Conservation (phyloP, 2,888 invertebrate species). For the Buathra laborator region DNA sequence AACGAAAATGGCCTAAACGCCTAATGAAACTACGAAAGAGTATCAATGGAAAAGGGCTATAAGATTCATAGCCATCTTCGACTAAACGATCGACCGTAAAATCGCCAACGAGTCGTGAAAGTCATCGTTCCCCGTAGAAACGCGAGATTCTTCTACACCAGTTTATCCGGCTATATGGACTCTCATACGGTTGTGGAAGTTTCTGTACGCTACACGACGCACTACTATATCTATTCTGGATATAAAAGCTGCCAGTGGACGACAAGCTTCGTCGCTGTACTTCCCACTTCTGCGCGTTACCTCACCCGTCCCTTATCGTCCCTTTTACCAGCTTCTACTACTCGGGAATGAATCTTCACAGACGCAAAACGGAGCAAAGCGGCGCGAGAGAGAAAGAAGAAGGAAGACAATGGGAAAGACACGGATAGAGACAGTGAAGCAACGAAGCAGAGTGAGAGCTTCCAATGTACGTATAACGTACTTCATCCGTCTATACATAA, state of each 20-base stretch:
- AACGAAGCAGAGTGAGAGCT: constrained; percentile 17
- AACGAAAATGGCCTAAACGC: background rate
- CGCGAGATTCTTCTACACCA: constrained; percentile 19
- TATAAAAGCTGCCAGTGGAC: constrained; percentile 26
- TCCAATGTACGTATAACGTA: background rate
- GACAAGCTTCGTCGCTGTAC: constrained; percentile 24
- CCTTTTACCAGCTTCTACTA: constrained; percentile 50
- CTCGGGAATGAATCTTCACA: constrained; percentile 62
- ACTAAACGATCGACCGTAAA: constrained; percentile 46
- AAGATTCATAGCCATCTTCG: constrained; percentile 6
- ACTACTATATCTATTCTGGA: constrained; percentile 6
- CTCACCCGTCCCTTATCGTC: constrained; percentile 5
- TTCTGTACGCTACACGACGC: background rate
- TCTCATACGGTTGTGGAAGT: background rate
- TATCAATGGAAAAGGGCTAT: background rate
- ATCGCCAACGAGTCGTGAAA: constrained; percentile 43
- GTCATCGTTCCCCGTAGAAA: constrained; percentile 7
- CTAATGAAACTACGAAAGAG: background rate
- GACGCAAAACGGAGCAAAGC: constrained; percentile 22
- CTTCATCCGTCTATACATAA: background rate
- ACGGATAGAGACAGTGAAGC: constrained; percentile 13
- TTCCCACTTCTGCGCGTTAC: background rate
- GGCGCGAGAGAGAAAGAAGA: background rate
- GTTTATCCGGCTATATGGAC: constrained; percentile 9
- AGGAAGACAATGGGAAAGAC: constrained; percentile 16